phyloP scores from a whole-genome alignment of 1,140 invertebrate species.

The Trinorchestia longiramus region DNA sequence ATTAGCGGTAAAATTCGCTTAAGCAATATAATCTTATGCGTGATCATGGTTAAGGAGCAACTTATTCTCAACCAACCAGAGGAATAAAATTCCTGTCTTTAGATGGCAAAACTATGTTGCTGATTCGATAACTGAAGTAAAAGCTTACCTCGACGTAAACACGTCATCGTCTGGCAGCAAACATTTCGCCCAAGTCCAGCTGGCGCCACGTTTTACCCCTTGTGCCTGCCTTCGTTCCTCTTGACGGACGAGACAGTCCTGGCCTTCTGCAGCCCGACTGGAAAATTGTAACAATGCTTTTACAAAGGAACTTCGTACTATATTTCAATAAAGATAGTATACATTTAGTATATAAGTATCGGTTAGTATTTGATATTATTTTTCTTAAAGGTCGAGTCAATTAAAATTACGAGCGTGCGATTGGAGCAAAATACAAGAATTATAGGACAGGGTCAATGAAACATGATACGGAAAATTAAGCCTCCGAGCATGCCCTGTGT shows the following conservation, averaged over 20 bases:
- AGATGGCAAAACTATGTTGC: no score
- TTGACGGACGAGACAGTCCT: background rate
- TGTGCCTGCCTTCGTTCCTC: background rate
- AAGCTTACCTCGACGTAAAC: background rate
- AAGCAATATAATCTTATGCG: no score
- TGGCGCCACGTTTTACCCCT: background rate
- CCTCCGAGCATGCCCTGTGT: no score
- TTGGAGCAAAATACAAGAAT: background rate
- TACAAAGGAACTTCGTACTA: background rate
- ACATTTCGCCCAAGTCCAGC: conserved; percentile 1
- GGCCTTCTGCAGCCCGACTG: conserved; percentile 39
- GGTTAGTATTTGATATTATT: background rate
- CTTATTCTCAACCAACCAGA: no score
- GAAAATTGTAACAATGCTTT: background rate
- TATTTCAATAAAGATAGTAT: background rate
- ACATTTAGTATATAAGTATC: background rate
- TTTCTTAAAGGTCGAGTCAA: background rate
- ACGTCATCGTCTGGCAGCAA: conserved; percentile 10
- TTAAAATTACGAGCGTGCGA: background rate
- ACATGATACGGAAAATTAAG: no score
- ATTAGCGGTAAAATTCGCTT: no score
- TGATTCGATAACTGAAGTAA: background rate
- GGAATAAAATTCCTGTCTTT: no score
- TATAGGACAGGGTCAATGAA: no score
- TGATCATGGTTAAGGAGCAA: no score